Percentiles rank a stretch among this genome's conserved stretches.
phyloP scores from a whole-genome alignment of 2,113 vertebrate genomes.

The Chlorocebus sabaeus region DNA sequence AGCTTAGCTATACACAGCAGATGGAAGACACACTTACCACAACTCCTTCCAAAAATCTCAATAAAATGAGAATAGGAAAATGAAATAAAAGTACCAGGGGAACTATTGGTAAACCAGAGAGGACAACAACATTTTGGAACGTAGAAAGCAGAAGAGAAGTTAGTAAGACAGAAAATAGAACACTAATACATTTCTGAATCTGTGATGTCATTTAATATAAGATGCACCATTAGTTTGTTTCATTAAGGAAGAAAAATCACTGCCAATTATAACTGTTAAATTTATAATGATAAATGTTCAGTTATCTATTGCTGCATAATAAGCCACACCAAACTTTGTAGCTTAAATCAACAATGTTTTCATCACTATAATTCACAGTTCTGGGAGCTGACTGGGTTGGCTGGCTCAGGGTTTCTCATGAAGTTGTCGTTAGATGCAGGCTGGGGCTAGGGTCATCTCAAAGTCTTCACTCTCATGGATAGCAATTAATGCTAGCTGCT shows the following conservation, averaged over 20 bases:
- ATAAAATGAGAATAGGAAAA: neutral
- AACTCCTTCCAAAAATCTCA: neutral
- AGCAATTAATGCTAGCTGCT: neutral
- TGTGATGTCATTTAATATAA: neutral
- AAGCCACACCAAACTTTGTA: neutral
- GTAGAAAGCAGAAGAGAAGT: neutral
- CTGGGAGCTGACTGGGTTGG: neutral
- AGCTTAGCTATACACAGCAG: neutral
- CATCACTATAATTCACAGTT: neutral
- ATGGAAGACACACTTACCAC: neutral
- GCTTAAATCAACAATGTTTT: neutral
- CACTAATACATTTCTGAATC: neutral
- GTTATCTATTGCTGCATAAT: neutral
- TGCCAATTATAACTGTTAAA: neutral
- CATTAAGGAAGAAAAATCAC: slow-evolving; percentile 13
- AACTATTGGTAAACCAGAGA: neutral
- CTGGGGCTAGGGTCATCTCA: neutral
- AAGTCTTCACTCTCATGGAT: neutral
- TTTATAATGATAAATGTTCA: neutral
- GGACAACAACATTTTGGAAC: neutral
- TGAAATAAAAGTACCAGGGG: neutral
- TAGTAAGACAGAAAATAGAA: neutral
- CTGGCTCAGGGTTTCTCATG: neutral
- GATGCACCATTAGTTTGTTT: slow-evolving; percentile 12
- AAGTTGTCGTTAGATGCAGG: neutral